phyloP scores from a whole-genome alignment of 2,888 invertebrate species.

The Cyclophora albipunctata region DNA sequence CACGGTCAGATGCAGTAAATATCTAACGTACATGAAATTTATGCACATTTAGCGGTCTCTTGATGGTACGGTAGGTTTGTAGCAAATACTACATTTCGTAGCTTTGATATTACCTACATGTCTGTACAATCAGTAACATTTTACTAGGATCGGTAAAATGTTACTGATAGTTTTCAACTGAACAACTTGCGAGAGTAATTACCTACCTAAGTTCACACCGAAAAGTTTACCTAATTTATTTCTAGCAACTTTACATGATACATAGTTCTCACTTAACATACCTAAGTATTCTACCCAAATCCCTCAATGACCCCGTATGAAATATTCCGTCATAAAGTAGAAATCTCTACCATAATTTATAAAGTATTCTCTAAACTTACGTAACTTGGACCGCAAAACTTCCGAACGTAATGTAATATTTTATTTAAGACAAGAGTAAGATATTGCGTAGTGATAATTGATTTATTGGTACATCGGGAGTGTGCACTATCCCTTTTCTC shows the following conservation, averaged over 20 bases:
- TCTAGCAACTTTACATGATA: too few species aligned
- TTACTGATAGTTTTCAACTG: too few species aligned
- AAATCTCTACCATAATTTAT: background rate
- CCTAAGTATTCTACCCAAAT: too few species aligned
- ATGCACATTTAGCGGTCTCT: conserved; percentile 10
- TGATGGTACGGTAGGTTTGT: conserved; percentile 7
- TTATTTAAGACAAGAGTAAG: conserved; percentile 37
- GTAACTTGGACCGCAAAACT: background rate
- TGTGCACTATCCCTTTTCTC: conserved; percentile 44
- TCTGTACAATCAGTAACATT: too few species aligned
- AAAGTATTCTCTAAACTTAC: background rate
- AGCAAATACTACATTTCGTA: background rate
- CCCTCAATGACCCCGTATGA: too few species aligned
- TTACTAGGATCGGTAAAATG: too few species aligned
- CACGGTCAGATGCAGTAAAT: conserved; percentile 7
- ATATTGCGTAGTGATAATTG: conserved; percentile 48
- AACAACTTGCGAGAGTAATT: too few species aligned
- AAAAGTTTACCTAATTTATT: too few species aligned
- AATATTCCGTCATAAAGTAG: too few species aligned
- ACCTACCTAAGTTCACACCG: too few species aligned
- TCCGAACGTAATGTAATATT: conserved; percentile 20
- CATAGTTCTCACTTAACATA: too few species aligned
- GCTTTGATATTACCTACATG: too few species aligned
- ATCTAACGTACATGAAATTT: conserved; percentile 4
- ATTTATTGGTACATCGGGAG: conserved; percentile 61